Base-by-base conservation (phyloP, 2,888 invertebrate genomes). In the Chromoteleia sp. region DNA sequence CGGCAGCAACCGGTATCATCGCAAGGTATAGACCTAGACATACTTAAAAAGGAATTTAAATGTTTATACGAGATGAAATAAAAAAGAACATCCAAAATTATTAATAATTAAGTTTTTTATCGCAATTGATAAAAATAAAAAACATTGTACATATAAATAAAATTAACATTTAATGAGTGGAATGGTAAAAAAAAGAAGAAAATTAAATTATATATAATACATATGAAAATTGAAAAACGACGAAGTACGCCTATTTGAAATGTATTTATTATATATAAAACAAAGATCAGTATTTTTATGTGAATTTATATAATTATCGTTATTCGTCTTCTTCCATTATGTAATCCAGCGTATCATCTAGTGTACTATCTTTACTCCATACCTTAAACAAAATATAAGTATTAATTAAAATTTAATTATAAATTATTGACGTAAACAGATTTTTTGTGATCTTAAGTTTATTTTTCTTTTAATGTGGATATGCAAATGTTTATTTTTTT, bases 1-100 rank as follows among this genome's bases (percentile, higher is more conserved):
- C 93, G 0, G 95, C 95, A 0, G 95, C 95, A 86, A 94, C 93
- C 73, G 84, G 83, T 14, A 71, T 81, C 5, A 84, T 83, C 21
- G 12, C 82, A 48, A 94, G 94, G 74, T 94, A 95, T 86, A 95
- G 94, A 15, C 92, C 86, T 39, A 86, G 86, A 74, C 87, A 88
- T 30, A 50, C 58, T 84, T 88, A 86, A 88, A 85, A 43, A 17
- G 3, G 10, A 70, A 45, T 7, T 21, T 43, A 52, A 71, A 29
- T 21, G 5, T 45, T 45, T 54, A 36, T 15, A 25, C 10, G 14
- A 36, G 6, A 6, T 33, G 33, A 33, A 3, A 33, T 5, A 33
- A 5, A 43, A 45, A 1, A 10, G 7, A 10, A 29, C 33, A 43
- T 43, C 0, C 5, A 59, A 29, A 25, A 41, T 41, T 0, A 59